Percentiles rank a stretch among this genome's conserved stretches.
Conservation (phyloP, 1,140 invertebrate species). For the Hydropsyche tenuis region DNA sequence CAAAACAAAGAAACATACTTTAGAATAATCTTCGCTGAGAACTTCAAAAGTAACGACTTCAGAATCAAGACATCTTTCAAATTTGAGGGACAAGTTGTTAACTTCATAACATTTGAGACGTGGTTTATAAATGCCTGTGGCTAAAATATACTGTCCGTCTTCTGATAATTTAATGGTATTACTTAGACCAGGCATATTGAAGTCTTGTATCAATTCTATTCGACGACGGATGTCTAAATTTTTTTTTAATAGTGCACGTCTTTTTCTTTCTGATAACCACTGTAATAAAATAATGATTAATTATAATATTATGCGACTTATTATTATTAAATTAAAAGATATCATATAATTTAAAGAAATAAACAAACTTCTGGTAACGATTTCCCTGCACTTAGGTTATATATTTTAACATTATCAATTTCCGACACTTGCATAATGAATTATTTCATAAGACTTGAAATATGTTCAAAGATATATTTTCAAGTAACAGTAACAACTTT, state of each 20-base stretch:
- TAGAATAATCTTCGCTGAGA: conserved; percentile 90
- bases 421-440: conserved; percentile 76
- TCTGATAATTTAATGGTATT: conserved; percentile 83
- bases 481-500: background rate
- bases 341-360: conserved; percentile 3
- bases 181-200: conserved; percentile 97
- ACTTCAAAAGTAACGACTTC: conserved; percentile 90
- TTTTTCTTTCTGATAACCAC: conserved; percentile 94
- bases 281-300: conserved; percentile 55
- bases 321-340: conserved; percentile 15
- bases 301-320: conserved; percentile 36
- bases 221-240: conserved; percentile 88
- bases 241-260: conserved; percentile 84
- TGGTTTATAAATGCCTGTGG: conserved; percentile 96
- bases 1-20: conserved; percentile 61
- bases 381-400: conserved; percentile 96
- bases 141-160: conserved; percentile 92
- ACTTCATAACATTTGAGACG: conserved; percentile 96
- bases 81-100: conserved; percentile 95
- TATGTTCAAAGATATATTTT: background rate
- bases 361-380: conserved; percentile 91
- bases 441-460: background rate
- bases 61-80: conserved; percentile 97
- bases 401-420: conserved; percentile 96
- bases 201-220: conserved; percentile 98